These are phyloP conservation scores for Apodemus speciosus DNA, from an alignment of 2,113 vertebrate species.

Conservation along the genomic window DNA sequence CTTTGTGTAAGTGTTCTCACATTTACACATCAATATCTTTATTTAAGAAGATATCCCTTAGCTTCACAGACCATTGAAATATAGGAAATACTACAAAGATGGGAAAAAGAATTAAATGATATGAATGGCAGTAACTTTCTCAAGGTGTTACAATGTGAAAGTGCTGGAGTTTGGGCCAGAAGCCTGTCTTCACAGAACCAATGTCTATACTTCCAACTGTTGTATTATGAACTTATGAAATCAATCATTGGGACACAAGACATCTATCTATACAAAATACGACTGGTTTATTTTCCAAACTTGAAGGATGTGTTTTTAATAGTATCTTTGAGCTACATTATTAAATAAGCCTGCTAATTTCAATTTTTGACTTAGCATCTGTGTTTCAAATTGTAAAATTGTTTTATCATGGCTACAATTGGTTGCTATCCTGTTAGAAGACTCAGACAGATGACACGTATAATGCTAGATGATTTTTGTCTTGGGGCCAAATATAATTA, in stretches of 20 bases:
- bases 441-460: slow-evolving; percentile 6
- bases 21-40: background rate
- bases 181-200: background rate
- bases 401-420: slow-evolving; percentile 17
- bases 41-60: background rate
- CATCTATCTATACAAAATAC: background rate
- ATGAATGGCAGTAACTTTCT: background rate
- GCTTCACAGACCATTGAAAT: background rate
- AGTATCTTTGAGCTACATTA: slow-evolving; percentile 35
- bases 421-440: slow-evolving; percentile 35
- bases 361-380: slow-evolving; percentile 17
- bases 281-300: background rate
- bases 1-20: too few species aligned
- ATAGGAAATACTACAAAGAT: background rate
- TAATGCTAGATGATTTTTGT: slow-evolving; percentile 49
- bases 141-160: background rate
- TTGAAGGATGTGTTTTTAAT: slow-evolving; percentile 22
- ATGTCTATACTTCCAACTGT: background rate
- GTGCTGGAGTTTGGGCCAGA: background rate
- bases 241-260: background rate
- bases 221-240: background rate
- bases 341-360: slow-evolving; percentile 48
- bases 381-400: slow-evolving; percentile 46
- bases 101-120: background rate
- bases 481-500: slow-evolving; percentile 42